Evolutionary conservation across 1,140 invertebrate genomes (phyloP).

Genomic region (Ips typographus): DNA sequence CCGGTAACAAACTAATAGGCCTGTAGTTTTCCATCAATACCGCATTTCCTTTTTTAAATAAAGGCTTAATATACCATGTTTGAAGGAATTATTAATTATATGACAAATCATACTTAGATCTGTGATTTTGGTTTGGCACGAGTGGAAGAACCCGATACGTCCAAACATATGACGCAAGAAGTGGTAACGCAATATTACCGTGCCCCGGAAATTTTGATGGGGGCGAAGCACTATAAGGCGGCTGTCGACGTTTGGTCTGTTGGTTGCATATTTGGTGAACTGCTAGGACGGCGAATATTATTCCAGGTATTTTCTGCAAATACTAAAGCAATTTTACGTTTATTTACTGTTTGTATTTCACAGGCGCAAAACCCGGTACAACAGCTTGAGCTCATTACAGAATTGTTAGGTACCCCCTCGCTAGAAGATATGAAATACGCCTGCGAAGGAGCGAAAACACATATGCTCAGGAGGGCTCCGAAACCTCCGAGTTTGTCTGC

Average conservation of each 20-base stretch:
- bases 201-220: slow-evolving; percentile 97
- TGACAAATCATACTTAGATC: slow-evolving; percentile 63
- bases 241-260: slow-evolving; percentile 98
- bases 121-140: slow-evolving; percentile 91
- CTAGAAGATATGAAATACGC: slow-evolving; percentile 94
- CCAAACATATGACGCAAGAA: slow-evolving; percentile 97
- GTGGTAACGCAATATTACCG: slow-evolving; percentile 98
- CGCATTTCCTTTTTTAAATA: not conserved
- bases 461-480: slow-evolving; percentile 86
- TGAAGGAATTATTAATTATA: not conserved
- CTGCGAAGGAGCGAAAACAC: slow-evolving; percentile 91
- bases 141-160: slow-evolving; percentile 90
- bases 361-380: slow-evolving; percentile 55
- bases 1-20: too few relatives aligned
- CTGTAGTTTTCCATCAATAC: too few relatives aligned
- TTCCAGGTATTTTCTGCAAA: slow-evolving; percentile 68
- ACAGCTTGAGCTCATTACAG: slow-evolving; percentile 94
- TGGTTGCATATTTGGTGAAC: slow-evolving; percentile 98
- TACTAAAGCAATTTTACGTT: not conserved
- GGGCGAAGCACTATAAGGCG: slow-evolving; percentile 94
- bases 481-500: slow-evolving; percentile 87
- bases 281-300: slow-evolving; percentile 90
- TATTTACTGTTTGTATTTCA: slow-evolving; percentile 11
- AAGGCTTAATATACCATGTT: too few relatives aligned
- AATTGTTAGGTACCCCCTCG: slow-evolving; percentile 94